phyloP scores from a whole-genome alignment of 2,797 vertebrate genomes.

The Margarornis squamiger region DNA sequence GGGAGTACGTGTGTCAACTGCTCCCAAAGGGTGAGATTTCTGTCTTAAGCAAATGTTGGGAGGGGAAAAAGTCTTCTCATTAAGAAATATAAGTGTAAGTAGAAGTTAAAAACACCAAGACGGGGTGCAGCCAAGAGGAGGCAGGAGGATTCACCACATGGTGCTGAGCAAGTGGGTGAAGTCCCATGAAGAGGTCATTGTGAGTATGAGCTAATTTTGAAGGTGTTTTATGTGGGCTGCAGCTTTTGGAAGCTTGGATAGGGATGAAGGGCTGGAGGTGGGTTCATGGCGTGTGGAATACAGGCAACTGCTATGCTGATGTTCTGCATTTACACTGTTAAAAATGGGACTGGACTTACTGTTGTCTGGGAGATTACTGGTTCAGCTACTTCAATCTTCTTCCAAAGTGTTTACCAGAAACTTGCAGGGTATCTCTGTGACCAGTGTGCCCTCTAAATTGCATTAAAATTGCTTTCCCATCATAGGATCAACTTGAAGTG shows the following conservation, averaged over 20 bases:
- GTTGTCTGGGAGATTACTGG: not conserved
- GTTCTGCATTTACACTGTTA: accelerated
- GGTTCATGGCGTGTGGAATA: accelerated
- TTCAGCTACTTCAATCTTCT: not conserved
- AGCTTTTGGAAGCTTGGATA: not conserved
- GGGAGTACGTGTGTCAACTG: not conserved
- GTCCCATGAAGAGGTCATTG: not conserved
- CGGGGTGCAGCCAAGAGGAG: not conserved
- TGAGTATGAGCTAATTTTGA: not conserved
- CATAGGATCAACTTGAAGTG: not conserved
- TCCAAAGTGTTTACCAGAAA: not conserved
- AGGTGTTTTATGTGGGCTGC: accelerated
- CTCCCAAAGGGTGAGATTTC: not conserved
- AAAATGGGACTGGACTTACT: not conserved
- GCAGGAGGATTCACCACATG: accelerated
- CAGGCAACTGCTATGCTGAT: not conserved
- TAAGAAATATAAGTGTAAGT: not conserved
- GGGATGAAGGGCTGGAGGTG: not conserved
- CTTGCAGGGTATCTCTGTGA: not conserved
- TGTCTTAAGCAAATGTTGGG: not conserved
- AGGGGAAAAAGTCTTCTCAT: not conserved
- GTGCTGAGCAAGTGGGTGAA: accelerated
- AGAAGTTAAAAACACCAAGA: not conserved
- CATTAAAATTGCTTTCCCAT: not conserved
- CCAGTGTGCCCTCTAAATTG: not conserved